These are phyloP conservation scores for Coecobrya sp. DNA, from an alignment of 2,888 invertebrate species.

Conservation along the genomic window DNA sequence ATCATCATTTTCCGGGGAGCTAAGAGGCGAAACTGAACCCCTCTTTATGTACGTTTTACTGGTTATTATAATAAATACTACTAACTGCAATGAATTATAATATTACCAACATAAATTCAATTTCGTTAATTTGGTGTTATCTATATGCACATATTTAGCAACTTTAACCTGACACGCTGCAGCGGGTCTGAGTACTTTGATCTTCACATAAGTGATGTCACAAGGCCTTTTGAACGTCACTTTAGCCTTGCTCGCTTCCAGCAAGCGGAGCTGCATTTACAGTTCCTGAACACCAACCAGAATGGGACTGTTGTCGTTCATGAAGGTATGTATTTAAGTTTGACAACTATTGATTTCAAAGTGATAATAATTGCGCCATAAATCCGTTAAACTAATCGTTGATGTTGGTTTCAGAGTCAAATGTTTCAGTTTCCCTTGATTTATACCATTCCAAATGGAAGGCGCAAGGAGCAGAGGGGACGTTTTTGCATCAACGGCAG, in stretches of 20 bases:
- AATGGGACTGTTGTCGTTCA: background rate
- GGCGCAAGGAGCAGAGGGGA: background rate
- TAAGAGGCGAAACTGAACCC: background rate
- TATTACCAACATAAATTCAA: too few relatives aligned
- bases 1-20: constrained; percentile 30
- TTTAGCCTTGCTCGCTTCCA: constrained; percentile 7
- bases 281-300: background rate
- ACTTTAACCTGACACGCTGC: background rate
- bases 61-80: too few relatives aligned
- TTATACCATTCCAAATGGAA: background rate
- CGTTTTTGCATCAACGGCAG: background rate
- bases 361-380: too few relatives aligned
- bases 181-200: background rate
- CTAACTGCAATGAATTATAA: too few relatives aligned
- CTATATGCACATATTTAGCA: too few relatives aligned
- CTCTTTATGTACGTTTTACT: background rate
- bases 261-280: background rate
- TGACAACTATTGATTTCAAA: too few relatives aligned
- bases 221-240: background rate
- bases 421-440: background rate
- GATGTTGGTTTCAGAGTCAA: too few relatives aligned
- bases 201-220: background rate
- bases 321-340: too few relatives aligned
- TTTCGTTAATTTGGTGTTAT: too few relatives aligned
- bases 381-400: too few relatives aligned